Conservation (phyloP, 2,888 invertebrate species). For the Dascillus cervinus region DNA sequence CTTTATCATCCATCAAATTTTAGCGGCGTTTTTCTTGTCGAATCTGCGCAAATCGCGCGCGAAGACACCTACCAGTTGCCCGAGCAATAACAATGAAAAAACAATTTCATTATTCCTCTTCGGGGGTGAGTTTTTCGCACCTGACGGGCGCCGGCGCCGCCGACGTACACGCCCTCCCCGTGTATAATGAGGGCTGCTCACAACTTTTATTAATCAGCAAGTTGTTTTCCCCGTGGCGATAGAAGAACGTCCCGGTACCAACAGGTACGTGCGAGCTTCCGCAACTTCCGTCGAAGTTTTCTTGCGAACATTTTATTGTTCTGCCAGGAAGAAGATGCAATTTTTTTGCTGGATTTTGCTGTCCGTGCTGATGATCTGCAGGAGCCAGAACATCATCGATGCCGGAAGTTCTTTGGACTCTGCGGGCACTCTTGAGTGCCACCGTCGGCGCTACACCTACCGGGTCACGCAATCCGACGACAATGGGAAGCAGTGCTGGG, state of each 20-base stretch:
- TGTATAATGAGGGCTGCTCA: constrained; percentile 24
- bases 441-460: constrained; percentile 57
- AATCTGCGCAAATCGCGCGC: too few relatives aligned
- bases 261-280: constrained; percentile 11
- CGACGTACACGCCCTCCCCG: constrained; percentile 24
- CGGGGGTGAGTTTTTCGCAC: constrained; percentile 10
- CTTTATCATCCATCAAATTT: too few relatives aligned
- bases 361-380: constrained; percentile 3
- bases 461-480: constrained; percentile 57
- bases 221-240: constrained; percentile 20
- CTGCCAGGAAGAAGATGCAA: not conserved
- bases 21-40: too few relatives aligned
- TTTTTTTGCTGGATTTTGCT: constrained; percentile 4
- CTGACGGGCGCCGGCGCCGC: constrained; percentile 17
- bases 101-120: too few relatives aligned
- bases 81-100: too few relatives aligned
- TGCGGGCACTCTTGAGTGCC: constrained; percentile 55
- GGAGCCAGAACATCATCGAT: constrained; percentile 24
- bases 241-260: constrained; percentile 8
- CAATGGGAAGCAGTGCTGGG: constrained; percentile 65
- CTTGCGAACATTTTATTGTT: not conserved
- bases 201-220: constrained; percentile 32
- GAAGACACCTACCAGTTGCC: too few relatives aligned
- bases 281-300: too few relatives aligned
- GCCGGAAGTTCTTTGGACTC: constrained; percentile 28